Evolutionary conservation across 2,888 invertebrate species (phyloP).

Genomic region (Odontomyia ornata): DNA sequence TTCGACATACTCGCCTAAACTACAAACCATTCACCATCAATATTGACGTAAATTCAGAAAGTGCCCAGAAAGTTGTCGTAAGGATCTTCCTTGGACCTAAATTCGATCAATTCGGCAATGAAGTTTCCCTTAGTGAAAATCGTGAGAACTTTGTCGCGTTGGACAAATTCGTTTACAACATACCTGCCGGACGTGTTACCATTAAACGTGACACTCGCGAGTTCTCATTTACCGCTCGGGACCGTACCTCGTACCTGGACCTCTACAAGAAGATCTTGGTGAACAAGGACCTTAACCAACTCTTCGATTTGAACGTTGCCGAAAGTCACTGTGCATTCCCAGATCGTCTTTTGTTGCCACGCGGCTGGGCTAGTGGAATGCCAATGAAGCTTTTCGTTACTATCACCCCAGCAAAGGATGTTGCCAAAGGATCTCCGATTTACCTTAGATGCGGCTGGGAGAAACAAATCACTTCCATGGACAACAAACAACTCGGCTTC

Average conservation of each 20-base stretch:
- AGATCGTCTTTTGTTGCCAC: slow-evolving; percentile 72
- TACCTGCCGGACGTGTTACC: slow-evolving; percentile 55
- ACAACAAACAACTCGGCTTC: slow-evolving; percentile 64
- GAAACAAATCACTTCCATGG: slow-evolving; percentile 59
- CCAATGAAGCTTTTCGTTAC: slow-evolving; percentile 71
- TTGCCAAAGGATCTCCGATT: slow-evolving; percentile 58
- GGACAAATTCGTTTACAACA: slow-evolving; percentile 66
- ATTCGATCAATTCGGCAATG: slow-evolving; percentile 67
- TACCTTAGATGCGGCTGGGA: slow-evolving; percentile 51
- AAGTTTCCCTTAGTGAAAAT: slow-evolving; percentile 66
- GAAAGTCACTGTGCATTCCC: slow-evolving; percentile 70
- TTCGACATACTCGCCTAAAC: slow-evolving; percentile 75
- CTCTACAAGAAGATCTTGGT: slow-evolving; percentile 65
- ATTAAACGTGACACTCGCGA: slow-evolving; percentile 57
- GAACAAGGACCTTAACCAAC: slow-evolving; percentile 64
- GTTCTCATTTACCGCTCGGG: slow-evolving; percentile 66
- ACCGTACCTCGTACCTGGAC: slow-evolving; percentile 65
- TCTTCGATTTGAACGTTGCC: slow-evolving; percentile 51
- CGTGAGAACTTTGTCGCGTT: slow-evolving; percentile 71
- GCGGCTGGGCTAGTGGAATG: slow-evolving; percentile 70
- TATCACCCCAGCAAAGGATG: slow-evolving; percentile 65
- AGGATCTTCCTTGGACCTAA: slow-evolving; percentile 77
- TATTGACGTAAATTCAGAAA: slow-evolving; percentile 70
- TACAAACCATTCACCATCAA: slow-evolving; percentile 74
- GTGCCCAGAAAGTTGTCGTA: slow-evolving; percentile 68